Percentiles rank a stretch among this genome's conserved stretches.
phyloP scores from a whole-genome alignment of 92 coral and sea anemone genomes.

The Meandrina meandrites region DNA sequence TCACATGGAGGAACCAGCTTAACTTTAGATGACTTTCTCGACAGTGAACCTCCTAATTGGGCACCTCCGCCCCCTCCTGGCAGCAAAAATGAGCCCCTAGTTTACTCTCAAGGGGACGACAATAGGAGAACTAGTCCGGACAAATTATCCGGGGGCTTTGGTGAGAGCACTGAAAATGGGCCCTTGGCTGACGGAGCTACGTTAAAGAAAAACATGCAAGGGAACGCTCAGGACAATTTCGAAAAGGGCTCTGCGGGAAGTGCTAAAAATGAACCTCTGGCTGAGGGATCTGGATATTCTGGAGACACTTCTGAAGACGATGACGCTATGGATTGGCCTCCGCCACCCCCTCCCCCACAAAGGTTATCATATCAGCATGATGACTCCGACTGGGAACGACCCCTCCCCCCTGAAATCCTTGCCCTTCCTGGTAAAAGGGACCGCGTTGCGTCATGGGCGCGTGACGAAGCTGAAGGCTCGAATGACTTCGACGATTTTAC shows the following conservation, averaged over 20 bases:
- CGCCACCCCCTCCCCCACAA: slow-evolving; percentile 41
- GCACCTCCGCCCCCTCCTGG: slow-evolving; percentile 31
- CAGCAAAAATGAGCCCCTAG: slow-evolving; percentile 7
- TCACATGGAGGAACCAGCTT: not conserved
- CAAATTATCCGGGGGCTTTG: not conserved
- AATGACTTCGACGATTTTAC: slow-evolving; percentile 1
- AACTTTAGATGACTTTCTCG: not conserved
- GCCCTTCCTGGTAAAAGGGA: slow-evolving; percentile 53
- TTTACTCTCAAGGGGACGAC: slow-evolving; percentile 64
- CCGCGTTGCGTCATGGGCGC: slow-evolving; percentile 86
- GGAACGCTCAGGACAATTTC: not conserved
- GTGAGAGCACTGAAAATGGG: not conserved
- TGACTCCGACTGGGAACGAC: slow-evolving; percentile 43
- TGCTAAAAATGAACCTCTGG: not conserved
- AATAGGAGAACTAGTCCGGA: slow-evolving; percentile 30
- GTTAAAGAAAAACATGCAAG: not conserved
- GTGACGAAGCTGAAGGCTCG: slow-evolving; percentile 8
- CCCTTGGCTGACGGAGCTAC: not conserved
- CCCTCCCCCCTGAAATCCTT: slow-evolving; percentile 43
- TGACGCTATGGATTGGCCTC: slow-evolving; percentile 19
- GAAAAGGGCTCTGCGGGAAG: not conserved
- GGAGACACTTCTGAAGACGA: slow-evolving; percentile 32
- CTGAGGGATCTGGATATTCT: slow-evolving; percentile 5
- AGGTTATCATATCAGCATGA: not conserved
- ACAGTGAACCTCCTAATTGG: slow-evolving; percentile 29